Base-by-base conservation (phyloP, 2,797 vertebrate species). In the Myotis myotis region DNA sequence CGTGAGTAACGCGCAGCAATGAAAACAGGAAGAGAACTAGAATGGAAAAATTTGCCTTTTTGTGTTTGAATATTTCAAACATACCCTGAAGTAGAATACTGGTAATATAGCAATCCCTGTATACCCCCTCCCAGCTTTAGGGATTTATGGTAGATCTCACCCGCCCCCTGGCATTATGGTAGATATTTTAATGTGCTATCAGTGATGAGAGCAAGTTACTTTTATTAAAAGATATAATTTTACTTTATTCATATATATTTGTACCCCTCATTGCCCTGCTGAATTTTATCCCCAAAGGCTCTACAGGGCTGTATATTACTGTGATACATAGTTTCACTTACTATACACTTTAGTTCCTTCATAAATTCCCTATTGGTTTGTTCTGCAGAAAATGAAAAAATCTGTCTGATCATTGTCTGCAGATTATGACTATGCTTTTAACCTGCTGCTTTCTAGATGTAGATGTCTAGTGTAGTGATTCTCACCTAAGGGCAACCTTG, bases 161-260 rank as follows among this genome's bases (percentile, higher is more conserved):
- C 15, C 16, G 3, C n/a, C 51, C 2, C 12, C n/a, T 2, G 16
- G 51, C 76, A 55, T 25, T 55, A 28, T 60, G 53, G 36, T 60
- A 80, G 23, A 80, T 41, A 41, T 80, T 91, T 60, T 12, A 95
- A 87, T 30, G 0, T 83, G 12, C 38, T 81, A 3, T 78, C 47
- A 70, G 15, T 94, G 30, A 74, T 87, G 78, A 86, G 5, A 78
- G 25, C 55, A 89, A 20, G 74, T 82, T 94, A 78, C 47, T 95
- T 92, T 68, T 89, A 17, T 92, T 53, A 83, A 82, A 41, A 79
- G 9, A 15, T 62, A 12, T 5, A 51, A 44, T 87, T 94, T 41
- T 7, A 47, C 36, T 74, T 94, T 71, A 75, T 76, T 57, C 38
- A 23, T 70, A 70, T 53, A 62, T 89, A 78, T 72, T 95, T 94